Base-by-base conservation (phyloP, 2,888 invertebrate genomes). In the Stenurella melanura region DNA sequence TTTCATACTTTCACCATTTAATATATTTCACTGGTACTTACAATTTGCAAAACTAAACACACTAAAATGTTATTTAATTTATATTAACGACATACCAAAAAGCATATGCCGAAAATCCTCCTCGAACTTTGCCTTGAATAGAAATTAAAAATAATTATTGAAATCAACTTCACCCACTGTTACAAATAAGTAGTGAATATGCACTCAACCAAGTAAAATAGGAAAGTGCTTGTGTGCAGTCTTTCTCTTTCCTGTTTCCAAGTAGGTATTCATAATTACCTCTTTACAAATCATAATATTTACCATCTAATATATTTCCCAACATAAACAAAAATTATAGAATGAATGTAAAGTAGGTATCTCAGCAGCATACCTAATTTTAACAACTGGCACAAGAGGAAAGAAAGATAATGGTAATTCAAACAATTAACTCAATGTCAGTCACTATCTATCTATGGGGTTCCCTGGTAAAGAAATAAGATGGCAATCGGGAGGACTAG, bases 151-250 rank as follows among this genome's bases (percentile, higher is more conserved):
- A 18, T 19, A 18, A 42, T 19, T 42, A 42, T 64, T 42, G 42
- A n/a, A 60, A 60, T 9, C 11, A 38, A 42, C 56, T 18, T 21
- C 60, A 70, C 58, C 70, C 15, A 60, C 60, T 70, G 42, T 10
- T 38, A 60, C 34, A 68, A 21, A 21, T n/a, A 68, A 21, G 21
- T 26, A 26, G 4, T n/a, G 38, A 6, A 21, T 30, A 60, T 42
- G 63, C 63, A 72, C n/a, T 72, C 30, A 63, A 63, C 54, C 54
- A 30, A 18, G 26, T 50, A 72, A 17, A 63, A 72, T 63, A 54
- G 12, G 63, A 72, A 72, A 72, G 67, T 30, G 17, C 70, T 70
- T 66, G 18, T 21, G 18, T 58, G 21, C 9, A 58, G 10, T 58
- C 58, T 21, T 19, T 57, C 57, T 57, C 57, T 19, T 57, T 19